Evolutionary conservation across 1,140 invertebrate species (phyloP).

Genomic region (Polyergus mexicanus): DNA sequence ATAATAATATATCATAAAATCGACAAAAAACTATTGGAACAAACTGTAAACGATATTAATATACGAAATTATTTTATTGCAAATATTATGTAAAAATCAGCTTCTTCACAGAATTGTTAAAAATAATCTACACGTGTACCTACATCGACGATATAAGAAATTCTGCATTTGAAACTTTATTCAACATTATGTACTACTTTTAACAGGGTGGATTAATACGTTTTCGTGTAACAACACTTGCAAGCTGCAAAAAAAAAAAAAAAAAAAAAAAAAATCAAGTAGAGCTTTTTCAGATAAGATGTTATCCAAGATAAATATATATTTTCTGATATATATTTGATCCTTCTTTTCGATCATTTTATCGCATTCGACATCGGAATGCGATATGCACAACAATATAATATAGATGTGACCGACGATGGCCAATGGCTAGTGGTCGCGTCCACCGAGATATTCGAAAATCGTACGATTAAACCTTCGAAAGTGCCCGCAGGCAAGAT

Average conservation of each 20-base stretch:
- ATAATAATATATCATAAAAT: not conserved
- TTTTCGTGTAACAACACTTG: not conserved
- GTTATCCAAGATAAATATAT: not conserved
- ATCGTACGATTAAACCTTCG: slow-evolving; percentile 71
- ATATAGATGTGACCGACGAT: slow-evolving; percentile 3
- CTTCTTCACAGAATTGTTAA: not conserved
- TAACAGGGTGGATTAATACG: not conserved
- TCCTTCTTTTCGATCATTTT: not conserved
- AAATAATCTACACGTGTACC: not conserved
- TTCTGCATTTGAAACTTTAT: not conserved
- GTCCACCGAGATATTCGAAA: slow-evolving; percentile 70
- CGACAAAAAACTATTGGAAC: not conserved
- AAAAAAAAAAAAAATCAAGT: not conserved
- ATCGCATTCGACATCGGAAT: slow-evolving; percentile 6
- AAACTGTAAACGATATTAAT: not conserved
- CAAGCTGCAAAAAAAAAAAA: not conserved
- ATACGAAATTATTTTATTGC: not conserved
- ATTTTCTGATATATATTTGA: no score
- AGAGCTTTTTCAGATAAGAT: not conserved
- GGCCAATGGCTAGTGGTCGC: slow-evolving; percentile 35
- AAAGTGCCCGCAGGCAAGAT: slow-evolving; percentile 69
- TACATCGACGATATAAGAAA: not conserved
- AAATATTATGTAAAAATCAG: not conserved
- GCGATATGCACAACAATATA: slow-evolving; percentile 26
- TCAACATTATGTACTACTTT: not conserved